Evolutionary conservation across 2,797 vertebrate species (phyloP).

Genomic region (Amazona finschi): DNA sequence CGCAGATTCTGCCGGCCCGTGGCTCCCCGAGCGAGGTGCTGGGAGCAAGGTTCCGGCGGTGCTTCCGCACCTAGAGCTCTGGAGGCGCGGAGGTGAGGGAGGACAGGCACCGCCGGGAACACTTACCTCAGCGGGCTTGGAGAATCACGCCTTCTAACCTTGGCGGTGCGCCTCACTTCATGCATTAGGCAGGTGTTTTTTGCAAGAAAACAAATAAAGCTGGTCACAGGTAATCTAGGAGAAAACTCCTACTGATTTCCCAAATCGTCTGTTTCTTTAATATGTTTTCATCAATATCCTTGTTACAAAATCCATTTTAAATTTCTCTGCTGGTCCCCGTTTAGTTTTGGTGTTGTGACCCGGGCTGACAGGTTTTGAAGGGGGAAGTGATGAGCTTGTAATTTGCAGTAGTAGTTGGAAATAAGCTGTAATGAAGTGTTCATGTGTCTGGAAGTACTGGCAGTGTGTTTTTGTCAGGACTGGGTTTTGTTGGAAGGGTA

Average conservation of each 20-base stretch:
- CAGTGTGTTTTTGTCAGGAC: background rate
- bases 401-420: background rate
- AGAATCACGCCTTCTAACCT: too few species aligned
- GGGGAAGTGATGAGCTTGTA: too few species aligned
- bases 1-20: background rate
- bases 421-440: background rate
- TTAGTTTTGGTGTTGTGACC: background rate
- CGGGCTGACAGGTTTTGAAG: background rate
- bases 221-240: background rate
- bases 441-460: background rate
- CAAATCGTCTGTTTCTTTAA: background rate
- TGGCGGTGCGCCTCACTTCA: fast-evolving
- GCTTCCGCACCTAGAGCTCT: too few species aligned
- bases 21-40: too few species aligned
- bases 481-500: background rate
- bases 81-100: too few species aligned
- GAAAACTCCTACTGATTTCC: background rate
- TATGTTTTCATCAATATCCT: background rate
- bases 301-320: background rate
- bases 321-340: fast-evolving
- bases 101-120: fast-evolving
- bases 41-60: background rate
- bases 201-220: background rate
- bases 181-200: background rate
- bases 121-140: fast-evolving